phyloP scores from a whole-genome alignment of 2,113 vertebrate species.

The Elachura formosa region DNA sequence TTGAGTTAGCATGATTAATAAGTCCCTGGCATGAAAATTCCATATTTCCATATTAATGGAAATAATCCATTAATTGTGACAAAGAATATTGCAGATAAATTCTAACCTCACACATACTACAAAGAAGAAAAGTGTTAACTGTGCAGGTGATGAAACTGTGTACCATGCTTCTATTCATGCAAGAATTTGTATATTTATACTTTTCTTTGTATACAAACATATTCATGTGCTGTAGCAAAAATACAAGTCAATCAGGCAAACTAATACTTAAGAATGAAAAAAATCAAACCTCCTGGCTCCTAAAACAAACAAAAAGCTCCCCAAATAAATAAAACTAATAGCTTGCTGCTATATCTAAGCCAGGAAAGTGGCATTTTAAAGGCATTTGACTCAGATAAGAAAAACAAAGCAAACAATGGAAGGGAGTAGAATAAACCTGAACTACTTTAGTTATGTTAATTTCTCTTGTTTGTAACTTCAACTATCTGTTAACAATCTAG shows the following conservation, averaged over 20 bases:
- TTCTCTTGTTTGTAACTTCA: neutral
- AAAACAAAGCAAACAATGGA: neutral
- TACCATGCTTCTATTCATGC: neutral
- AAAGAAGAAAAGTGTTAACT: neutral
- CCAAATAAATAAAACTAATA: neutral
- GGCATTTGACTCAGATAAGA: neutral
- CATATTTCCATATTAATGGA: neutral
- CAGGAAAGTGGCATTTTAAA: neutral
- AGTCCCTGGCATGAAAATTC: neutral
- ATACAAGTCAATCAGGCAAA: neutral
- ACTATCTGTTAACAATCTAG: neutral
- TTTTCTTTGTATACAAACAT: neutral
- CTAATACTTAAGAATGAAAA: neutral
- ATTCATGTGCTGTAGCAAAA: neutral
- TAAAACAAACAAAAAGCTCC: neutral
- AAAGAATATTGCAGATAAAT: neutral
- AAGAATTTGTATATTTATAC: neutral
- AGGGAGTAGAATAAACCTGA: neutral
- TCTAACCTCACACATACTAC: neutral
- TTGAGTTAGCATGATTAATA: neutral
- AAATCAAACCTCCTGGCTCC: rapidly evolving
- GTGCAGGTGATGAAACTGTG: neutral
- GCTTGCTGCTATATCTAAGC: neutral
- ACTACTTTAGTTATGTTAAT: neutral
- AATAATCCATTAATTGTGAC: neutral